Evolutionary conservation across 2,797 vertebrate genomes (phyloP).

Genomic region (Platalea minor): DNA sequence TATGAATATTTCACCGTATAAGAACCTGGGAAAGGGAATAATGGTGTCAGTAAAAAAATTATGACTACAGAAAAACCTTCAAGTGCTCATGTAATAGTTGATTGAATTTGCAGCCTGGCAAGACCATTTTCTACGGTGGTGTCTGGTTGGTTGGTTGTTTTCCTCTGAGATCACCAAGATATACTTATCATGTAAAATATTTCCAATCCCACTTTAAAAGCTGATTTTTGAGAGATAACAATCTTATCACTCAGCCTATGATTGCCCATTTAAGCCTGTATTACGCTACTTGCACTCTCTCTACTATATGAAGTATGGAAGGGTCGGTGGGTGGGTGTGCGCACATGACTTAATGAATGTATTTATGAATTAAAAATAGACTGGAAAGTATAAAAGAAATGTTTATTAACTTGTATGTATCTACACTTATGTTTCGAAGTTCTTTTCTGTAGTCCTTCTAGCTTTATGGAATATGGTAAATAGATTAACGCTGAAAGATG

Average conservation of each 20-base stretch:
- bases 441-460: not conserved
- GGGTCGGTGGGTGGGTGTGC: not conserved
- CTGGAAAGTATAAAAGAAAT: not conserved
- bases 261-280: not conserved
- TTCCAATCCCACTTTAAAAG: not conserved
- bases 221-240: not conserved
- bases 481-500: not conserved
- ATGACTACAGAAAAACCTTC: not conserved
- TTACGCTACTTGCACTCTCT: not conserved
- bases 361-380: not conserved
- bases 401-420: not conserved
- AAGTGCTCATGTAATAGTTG: not conserved
- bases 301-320: not conserved
- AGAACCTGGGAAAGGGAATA: not conserved
- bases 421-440: not conserved
- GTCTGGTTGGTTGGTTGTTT: too few species aligned
- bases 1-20: not conserved
- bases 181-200: not conserved
- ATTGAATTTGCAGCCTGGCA: not conserved
- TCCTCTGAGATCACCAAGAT: not conserved
- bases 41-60: not conserved
- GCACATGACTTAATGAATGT: too few species aligned
- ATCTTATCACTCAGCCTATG: not conserved
- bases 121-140: not conserved
- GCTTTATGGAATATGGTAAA: not conserved